A percentile compares a stretch with the other conserved stretches of the same genome.
phyloP scores from a whole-genome alignment of 2,888 invertebrate species.

The Ischnura elegans region DNA sequence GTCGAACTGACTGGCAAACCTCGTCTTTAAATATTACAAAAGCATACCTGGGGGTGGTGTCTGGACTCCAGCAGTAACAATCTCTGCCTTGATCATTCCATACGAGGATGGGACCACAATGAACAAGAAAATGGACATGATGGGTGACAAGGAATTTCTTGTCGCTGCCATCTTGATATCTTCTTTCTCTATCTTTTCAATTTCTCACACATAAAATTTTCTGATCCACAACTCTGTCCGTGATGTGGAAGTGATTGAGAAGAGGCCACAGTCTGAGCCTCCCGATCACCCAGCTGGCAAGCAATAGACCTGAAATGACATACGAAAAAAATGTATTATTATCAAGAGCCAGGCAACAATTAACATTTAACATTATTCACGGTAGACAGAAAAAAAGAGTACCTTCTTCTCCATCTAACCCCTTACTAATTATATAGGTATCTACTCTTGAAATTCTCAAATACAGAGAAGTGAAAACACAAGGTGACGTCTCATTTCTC shows the following conservation, averaged over 20 bases:
- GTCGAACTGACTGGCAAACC: too few relatives aligned
- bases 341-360: too few relatives aligned
- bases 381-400: too few relatives aligned
- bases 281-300: background rate
- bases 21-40: too few relatives aligned
- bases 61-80: conserved; percentile 43
- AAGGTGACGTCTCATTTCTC: too few relatives aligned
- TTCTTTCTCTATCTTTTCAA: background rate
- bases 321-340: too few relatives aligned
- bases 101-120: background rate
- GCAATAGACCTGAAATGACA: background rate
- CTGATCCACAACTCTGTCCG: background rate
- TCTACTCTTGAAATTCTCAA: too few relatives aligned
- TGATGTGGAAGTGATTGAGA: background rate
- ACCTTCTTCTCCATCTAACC: too few relatives aligned
- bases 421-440: too few relatives aligned
- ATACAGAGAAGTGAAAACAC: too few relatives aligned
- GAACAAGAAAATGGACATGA: background rate
- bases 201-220: too few relatives aligned
- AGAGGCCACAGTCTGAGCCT: background rate
- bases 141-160: background rate
- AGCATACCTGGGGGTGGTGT: conserved; percentile 35
- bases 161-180: background rate
- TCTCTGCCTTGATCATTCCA: conserved; percentile 49
- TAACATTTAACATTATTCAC: too few relatives aligned